Evolutionary conservation across 2,888 invertebrate genomes (phyloP), one percentile per base, ranked within the genome.

Genomic region (Ferdinandea cuprea): DNA sequence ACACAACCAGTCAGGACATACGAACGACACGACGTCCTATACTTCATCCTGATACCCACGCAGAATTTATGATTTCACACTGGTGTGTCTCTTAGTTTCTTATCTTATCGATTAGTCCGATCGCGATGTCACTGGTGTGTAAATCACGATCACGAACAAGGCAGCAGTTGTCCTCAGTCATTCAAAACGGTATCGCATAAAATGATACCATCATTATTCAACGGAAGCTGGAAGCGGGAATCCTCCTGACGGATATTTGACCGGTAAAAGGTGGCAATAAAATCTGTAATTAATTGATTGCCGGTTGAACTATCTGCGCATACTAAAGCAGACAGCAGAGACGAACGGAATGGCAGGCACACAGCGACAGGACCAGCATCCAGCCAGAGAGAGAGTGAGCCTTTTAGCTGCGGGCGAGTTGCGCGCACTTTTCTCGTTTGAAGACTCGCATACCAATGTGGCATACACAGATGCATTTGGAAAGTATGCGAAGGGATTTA

Each of bases 211-310:
- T 83, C 83, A 73, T 83, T 44, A 42, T 65, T 68, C 73, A 58
- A 66, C 77, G 78, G 78, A 83, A 78, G 83, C 77, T 50, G 61
- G 63, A 78, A n/a, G n/a, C 63, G 63, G 42, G 48, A 78, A 68
- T 44, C 3, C 44, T 19, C 19, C 68, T 81, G 71, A 83, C 66
- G 56, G 72, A 73, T 78, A 68, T 83, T 72, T 83, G 78, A 58
- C 37, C 73, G 72, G 78, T 83, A 83, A 83, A 83, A 83, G 83
- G 83, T 83, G 83, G 83, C 83, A 78, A 73, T 78, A 83, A 83
- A 83, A 56, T 83, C 63, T 30, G 66, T 83, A 83, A 83, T 83
- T 83, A 83, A 83, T 83, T 83, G 83, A 83, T 78, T 68, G 66
- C 78, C 52, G 59, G 66, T 73, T 78, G 68, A 78, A 83, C 78